Base-by-base conservation (phyloP, 2,888 invertebrate species). In the Heliconius hortense region DNA sequence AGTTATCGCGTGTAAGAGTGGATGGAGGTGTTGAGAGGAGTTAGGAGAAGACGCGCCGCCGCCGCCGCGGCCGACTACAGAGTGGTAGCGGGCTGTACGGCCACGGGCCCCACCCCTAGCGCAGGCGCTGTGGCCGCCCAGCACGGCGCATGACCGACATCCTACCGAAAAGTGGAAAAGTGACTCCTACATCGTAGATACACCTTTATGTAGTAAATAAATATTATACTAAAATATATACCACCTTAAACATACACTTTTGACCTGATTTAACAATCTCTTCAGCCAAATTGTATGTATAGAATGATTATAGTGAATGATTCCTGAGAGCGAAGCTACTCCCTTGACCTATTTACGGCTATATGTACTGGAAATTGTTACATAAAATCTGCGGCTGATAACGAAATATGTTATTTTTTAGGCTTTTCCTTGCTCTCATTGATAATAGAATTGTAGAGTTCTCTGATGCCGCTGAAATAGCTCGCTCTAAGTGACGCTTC, bases 141-240 rank as follows among this genome's bases (percentile, higher is more conserved):
- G 85, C 86, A 88, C 78, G 82, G 92, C 93, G 93, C 94, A 93
- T 92, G 94, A 89, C 90, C 90, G 87, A 90, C 92, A 89, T 90
- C 93, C 93, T 91, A 92, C 93, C 87, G 87, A 90, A 91, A 93
- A 92, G 89, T 93, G 88, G 90, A 93, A 93, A 93, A 93, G 93
- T 90, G 93, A 94, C 93, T 94, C 93, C 93, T 94, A 91, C 93
- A 90, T 87, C 87, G 87, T 89, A 93, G 89, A 91, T 92, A 92
- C 87, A 91, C 87, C 89, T 89, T 90, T 93, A 93, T 93, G 87
- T 94, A 92, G 90, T 92, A 92, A 91, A 92, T 90, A 93, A 93
- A 93, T 93, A 93, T 90, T 90, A 88, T 91, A 89, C 86, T 88
- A 85, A 85, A 88, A 90, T 89, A 91, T 86, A 89, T 89, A 84